phyloP scores from a whole-genome alignment of 35 echinoderm and acorn worm species.

The Ophiothrix spiculata region DNA sequence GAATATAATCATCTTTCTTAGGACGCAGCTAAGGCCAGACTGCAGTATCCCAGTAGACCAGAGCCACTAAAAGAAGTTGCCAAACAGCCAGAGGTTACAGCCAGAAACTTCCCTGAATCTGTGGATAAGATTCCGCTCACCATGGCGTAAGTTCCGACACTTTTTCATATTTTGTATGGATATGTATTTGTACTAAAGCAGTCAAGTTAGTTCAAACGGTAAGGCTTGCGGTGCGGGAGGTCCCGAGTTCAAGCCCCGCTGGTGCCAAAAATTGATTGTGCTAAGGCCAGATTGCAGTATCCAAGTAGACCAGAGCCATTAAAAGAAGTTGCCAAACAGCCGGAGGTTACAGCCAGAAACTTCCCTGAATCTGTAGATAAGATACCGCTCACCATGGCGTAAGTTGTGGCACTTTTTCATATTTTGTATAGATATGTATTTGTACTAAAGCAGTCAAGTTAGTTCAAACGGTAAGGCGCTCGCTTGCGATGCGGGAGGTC shows the following conservation, averaged over 20 bases:
- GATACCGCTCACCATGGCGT: constrained; percentile 78
- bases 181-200: too few species aligned
- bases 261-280: too few species aligned
- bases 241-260: too few species aligned
- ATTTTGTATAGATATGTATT: too few species aligned
- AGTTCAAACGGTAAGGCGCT: too few species aligned
- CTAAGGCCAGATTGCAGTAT: constrained; percentile 29
- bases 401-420: too few species aligned
- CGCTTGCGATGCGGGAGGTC: too few species aligned
- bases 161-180: background rate
- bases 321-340: constrained; percentile 68
- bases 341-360: constrained; percentile 80
- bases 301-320: constrained; percentile 72
- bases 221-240: too few species aligned
- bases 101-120: constrained; percentile 79
- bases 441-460: too few species aligned
- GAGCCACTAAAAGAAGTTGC: constrained; percentile 73
- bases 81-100: constrained; percentile 74
- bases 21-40: constrained; percentile 38
- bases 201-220: background rate
- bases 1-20: background rate
- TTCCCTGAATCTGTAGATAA: constrained; percentile 85
- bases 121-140: constrained; percentile 79
- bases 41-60: constrained; percentile 56
- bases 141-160: constrained; percentile 67